Percentiles rank a stretch among this genome's conserved stretches.
These are phyloP conservation scores for Halcyon leucocephala DNA, from an alignment of 2,797 vertebrate species.

Conservation along the genomic window DNA sequence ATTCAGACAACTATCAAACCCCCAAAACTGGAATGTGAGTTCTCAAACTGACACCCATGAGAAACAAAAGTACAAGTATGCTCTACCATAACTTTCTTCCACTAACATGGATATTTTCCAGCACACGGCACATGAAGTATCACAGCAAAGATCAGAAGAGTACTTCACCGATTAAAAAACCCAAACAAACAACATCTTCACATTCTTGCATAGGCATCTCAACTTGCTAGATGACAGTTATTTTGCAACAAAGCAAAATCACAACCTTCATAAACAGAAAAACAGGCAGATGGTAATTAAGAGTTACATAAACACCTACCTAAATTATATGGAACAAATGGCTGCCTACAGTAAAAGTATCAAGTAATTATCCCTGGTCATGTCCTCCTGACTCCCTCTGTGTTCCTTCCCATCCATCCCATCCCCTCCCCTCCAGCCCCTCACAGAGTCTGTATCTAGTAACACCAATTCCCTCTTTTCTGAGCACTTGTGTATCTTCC, in stretches of 20 bases:
- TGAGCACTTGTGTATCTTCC: neutral
- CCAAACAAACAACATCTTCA: neutral
- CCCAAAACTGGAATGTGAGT: neutral
- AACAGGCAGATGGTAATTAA: conserved; percentile 40
- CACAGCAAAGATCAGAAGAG: neutral
- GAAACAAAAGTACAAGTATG: neutral
- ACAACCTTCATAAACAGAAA: conserved; percentile 18
- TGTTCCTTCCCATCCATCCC: neutral
- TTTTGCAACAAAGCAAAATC: conserved; percentile 41
- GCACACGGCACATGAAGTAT: fast-evolving
- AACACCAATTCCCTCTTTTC: neutral
- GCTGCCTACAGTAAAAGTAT: neutral
- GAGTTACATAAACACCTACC: conserved; percentile 44
- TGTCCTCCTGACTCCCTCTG: neutral
- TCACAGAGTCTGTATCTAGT: neutral
- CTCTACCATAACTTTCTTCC: neutral
- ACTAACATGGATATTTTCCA: neutral
- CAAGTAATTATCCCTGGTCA: neutral
- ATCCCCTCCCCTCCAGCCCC: neutral
- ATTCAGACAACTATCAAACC: neutral
- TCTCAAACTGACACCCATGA: neutral
- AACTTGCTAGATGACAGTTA: neutral
- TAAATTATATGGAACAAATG: conserved; percentile 19
- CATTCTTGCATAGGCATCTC: neutral
- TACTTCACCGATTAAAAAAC: neutral